Base-by-base conservation (phyloP, 1,140 invertebrate species). In the Cyrtorhinus lividipennis region DNA sequence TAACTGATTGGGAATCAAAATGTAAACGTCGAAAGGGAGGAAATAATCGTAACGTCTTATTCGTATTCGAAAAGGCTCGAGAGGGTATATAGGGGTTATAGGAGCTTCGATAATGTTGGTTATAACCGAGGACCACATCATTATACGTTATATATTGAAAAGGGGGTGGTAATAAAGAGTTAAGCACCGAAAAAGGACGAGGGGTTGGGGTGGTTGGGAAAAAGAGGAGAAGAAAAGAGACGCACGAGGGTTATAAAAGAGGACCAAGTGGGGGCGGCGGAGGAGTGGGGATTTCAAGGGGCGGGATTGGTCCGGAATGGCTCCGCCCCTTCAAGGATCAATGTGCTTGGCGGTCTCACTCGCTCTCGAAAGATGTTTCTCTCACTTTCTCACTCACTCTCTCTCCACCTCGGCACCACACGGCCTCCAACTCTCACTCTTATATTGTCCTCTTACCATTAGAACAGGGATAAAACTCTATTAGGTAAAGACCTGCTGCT, bases 141-240 rank as follows among this genome's bases (percentile, higher is more conserved):
- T 65, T 65, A 65, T 65, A 65, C 64, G 25, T 44, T 65, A 65
- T 65, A 65, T 65, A 65, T 65, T 65, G 64, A 65, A 65, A 64
- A 62, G 59, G 30, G 30, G 46, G 53, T 44, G 62, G 62, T 56
- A 63, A 63, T 63, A 63, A 63, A 65, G 64, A 59, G 59, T 62
- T 61, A 46, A 61, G 60, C 48, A 60, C 30, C 30, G 30, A 38
- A 38, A 38, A n/a, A n/a, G n/a, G n/a, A n/a, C n/a, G n/a, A n/a
- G n/a, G n/a, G n/a, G n/a, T n/a, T n/a, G n/a, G n/a, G n/a, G n/a
- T n/a, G 30, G 30, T 5, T 38, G 30, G 15, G 5, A 5, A 57
- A 48, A 48, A 27, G 27, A 64, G 58, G 30, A 59, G 57, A 59
- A 24, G 62, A 38, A 38, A 38, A 38, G n/a, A n/a, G n/a, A n/a